Evolutionary conservation across 2,797 vertebrate species (phyloP).

Genomic region (Discoglossus pictus): DNA sequence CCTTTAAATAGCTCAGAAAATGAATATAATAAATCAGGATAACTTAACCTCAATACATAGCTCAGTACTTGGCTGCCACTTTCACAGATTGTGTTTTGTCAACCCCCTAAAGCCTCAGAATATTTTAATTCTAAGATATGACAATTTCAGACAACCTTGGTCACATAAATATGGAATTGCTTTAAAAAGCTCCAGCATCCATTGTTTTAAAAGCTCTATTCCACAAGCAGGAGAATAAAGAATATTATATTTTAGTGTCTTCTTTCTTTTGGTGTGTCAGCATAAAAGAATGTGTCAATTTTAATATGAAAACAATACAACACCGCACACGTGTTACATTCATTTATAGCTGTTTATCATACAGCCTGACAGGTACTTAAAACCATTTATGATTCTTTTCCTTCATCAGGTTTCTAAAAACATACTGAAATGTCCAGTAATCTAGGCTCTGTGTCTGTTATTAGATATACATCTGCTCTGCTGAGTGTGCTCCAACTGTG

Average conservation of each 20-base stretch:
- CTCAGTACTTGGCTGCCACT: too few species aligned
- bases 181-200: neutral
- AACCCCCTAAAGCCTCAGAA: neutral
- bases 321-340: slow-evolving; percentile 19
- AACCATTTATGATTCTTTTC: slow-evolving; percentile 6
- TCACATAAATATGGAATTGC: neutral
- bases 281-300: slow-evolving; percentile 32
- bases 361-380: slow-evolving; percentile 2
- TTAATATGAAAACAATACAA: slow-evolving; percentile 4
- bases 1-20: too few species aligned
- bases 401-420: slow-evolving; percentile 11
- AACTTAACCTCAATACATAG: too few species aligned
- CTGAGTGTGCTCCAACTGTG: too few species aligned
- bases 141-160: neutral
- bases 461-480: neutral
- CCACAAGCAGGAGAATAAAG: neutral
- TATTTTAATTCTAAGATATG: neutral
- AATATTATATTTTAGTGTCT: slow-evolving; percentile 4
- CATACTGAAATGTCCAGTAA: neutral
- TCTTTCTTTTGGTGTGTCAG: slow-evolving; percentile 15
- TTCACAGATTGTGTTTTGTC: neutral
- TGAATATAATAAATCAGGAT: too few species aligned
- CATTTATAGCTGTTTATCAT: slow-evolving; percentile 23
- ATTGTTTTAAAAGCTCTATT: neutral
- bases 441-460: neutral